Conservation (phyloP, 2,113 vertebrate species). For the Cyphomyrus plagiostoma region DNA sequence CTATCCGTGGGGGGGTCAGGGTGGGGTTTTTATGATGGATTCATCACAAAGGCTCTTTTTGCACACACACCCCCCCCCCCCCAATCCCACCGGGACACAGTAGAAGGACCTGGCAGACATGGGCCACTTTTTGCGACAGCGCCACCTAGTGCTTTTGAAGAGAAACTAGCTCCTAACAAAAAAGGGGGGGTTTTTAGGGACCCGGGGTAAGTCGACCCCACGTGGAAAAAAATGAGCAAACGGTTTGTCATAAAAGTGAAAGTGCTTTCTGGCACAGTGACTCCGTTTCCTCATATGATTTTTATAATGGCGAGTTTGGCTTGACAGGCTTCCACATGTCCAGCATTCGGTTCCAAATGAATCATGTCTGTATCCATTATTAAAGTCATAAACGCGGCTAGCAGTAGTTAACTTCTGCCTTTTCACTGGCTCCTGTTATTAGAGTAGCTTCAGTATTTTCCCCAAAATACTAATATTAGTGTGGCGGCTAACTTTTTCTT, state of each 20-base stretch:
- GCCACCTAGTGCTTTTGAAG: neutral
- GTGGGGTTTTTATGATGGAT: neutral
- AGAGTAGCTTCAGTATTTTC: conserved; percentile 1
- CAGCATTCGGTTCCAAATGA: conserved; percentile 40
- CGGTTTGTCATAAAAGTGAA: conserved; percentile 57
- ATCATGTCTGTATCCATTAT: conserved; percentile 54
- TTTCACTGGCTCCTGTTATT: conserved; percentile 19
- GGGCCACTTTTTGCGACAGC: neutral
- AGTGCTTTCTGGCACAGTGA: conserved; percentile 38
- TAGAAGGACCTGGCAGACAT: conserved; percentile 26
- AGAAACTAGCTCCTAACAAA: neutral
- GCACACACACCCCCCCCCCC: neutral
- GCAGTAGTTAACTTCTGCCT: conserved; percentile 35
- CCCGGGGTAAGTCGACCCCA: conserved; percentile 44
- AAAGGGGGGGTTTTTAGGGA: neutral
- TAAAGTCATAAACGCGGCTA: conserved; percentile 56
- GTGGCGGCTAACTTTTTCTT: neutral
- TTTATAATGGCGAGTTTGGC: conserved; percentile 40
- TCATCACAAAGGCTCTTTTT: neutral
- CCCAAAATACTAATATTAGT: neutral
- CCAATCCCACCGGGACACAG: neutral
- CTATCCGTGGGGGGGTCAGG: neutral
- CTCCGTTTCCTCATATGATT: conserved; percentile 32
- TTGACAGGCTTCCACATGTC: conserved; percentile 19
- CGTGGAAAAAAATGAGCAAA: conserved; percentile 49